These are phyloP conservation scores for Psilopsiagon aurifrons DNA, from an alignment of 2,113 vertebrate genomes.

Conservation along the genomic window DNA sequence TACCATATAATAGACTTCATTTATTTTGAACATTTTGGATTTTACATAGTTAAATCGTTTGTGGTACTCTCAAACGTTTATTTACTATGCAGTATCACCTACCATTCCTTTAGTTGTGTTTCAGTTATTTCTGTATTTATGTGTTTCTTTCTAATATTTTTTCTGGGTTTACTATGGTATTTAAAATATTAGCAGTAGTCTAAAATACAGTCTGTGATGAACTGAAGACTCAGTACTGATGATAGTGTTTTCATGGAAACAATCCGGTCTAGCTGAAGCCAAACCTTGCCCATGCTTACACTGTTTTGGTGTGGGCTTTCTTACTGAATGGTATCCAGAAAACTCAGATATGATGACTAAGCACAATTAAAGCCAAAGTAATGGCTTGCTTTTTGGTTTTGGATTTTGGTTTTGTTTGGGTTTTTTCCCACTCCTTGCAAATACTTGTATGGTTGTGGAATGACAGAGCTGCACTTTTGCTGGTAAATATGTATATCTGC, in stretches of 20 bases:
- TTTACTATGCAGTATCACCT: neutral
- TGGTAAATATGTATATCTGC: neutral
- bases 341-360: neutral
- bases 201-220: neutral
- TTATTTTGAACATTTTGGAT: neutral
- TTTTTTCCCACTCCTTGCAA: neutral
- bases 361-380: neutral
- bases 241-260: neutral
- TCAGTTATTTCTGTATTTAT: neutral
- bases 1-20: neutral
- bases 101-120: neutral
- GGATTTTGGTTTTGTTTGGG: neutral
- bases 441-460: neutral
- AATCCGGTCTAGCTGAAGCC: neutral
- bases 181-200: neutral
- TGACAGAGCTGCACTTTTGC: rapidly evolving
- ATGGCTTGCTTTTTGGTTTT: neutral
- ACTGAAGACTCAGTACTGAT: neutral
- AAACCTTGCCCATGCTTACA: neutral
- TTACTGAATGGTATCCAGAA: neutral
- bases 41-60: neutral
- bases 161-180: neutral
- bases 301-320: neutral
- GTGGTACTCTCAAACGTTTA: neutral
- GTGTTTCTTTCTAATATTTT: neutral